phyloP scores from a whole-genome alignment of 92 coral and sea anemone genomes.

The Hydrozoanthus gracilis region DNA sequence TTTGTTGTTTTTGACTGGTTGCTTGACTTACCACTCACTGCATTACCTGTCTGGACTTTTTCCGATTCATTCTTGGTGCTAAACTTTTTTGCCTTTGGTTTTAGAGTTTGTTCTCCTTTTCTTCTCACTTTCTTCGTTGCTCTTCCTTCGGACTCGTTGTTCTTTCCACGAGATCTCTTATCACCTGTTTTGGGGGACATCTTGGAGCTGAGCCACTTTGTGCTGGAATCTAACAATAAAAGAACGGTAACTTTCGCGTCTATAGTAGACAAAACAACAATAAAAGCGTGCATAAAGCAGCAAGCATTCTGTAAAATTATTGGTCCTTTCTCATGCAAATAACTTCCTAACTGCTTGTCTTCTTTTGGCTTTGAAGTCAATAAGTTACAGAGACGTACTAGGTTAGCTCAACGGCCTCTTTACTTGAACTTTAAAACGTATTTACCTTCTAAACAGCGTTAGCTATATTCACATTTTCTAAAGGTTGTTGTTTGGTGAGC shows the following conservation, averaged over 20 bases:
- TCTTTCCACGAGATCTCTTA: slow-evolving; percentile 24
- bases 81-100: slow-evolving; percentile 50
- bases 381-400: too few relatives aligned
- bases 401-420: background rate
- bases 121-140: slow-evolving; percentile 49
- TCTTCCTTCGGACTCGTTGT: slow-evolving; percentile 36
- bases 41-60: background rate
- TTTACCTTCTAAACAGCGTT: background rate
- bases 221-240: background rate
- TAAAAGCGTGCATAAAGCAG: too few relatives aligned
- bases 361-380: too few relatives aligned
- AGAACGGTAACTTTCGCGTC: too few relatives aligned
- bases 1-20: background rate
- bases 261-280: too few relatives aligned
- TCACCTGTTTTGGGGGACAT: slow-evolving; percentile 4
- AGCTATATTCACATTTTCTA: too few relatives aligned
- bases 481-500: background rate
- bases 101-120: slow-evolving; percentile 40
- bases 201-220: background rate
- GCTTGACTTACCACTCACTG: background rate
- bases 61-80: slow-evolving; percentile 12
- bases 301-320: too few relatives aligned
- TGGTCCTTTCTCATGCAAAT: too few relatives aligned
- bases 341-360: too few relatives aligned
- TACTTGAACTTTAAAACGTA: background rate